Conservation (phyloP, 2,113 vertebrate species). For the Helogale parvula region DNA sequence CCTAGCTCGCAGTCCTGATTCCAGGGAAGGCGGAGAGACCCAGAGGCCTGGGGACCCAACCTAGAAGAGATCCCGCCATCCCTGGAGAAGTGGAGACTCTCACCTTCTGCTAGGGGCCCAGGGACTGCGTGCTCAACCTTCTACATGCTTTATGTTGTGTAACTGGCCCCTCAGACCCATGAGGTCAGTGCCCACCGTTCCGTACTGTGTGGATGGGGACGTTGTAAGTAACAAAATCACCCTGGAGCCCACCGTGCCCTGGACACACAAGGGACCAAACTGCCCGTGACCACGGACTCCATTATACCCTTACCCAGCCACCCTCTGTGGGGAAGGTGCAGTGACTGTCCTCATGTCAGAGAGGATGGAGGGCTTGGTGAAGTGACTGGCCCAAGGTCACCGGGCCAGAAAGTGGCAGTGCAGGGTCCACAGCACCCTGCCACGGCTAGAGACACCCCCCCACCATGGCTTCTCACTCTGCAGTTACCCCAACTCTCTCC, state of each 20-base stretch:
- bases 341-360: background rate
- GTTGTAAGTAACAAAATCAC: background rate
- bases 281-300: background rate
- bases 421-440: background rate
- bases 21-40: background rate
- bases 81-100: background rate
- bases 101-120: background rate
- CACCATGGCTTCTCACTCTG: background rate
- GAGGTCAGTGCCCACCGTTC: background rate
- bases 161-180: background rate
- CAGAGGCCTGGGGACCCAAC: fast-evolving
- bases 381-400: background rate
- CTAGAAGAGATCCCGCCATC: background rate
- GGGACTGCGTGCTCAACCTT: fast-evolving
- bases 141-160: background rate
- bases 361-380: background rate
- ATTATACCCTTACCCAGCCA: fast-evolving
- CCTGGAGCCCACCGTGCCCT: fast-evolving
- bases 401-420: background rate
- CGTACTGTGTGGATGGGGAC: background rate
- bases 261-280: background rate
- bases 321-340: fast-evolving
- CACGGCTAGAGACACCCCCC: background rate
- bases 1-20: background rate
- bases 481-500: too few relatives aligned